These are phyloP conservation scores for Aphelenchoides avenae DNA, from an alignment of 1,140 invertebrate species.

Conservation along the genomic window DNA sequence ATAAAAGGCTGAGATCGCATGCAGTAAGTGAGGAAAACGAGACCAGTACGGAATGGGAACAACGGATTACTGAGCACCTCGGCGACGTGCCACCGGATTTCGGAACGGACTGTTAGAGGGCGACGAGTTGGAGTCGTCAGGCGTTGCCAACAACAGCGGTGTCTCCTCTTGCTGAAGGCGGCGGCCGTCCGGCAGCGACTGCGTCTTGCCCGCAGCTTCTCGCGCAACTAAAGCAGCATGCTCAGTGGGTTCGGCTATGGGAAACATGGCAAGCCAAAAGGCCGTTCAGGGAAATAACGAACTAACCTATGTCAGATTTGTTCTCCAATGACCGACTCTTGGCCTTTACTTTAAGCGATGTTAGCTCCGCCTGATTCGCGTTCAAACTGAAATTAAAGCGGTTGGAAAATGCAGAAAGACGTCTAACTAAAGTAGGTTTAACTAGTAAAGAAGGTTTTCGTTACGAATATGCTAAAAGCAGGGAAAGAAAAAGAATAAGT, in stretches of 20 bases:
- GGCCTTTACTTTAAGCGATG: slow-evolving; percentile 14
- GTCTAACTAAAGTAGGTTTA: too few relatives aligned
- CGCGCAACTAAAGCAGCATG: slow-evolving; percentile 2
- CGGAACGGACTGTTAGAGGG: too few relatives aligned
- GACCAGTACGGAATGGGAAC: too few relatives aligned
- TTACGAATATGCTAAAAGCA: too few relatives aligned
- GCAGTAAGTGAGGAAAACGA: too few relatives aligned
- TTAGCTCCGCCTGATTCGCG: slow-evolving; percentile 26
- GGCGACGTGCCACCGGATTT: too few relatives aligned
- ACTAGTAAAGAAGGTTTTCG: too few relatives aligned
- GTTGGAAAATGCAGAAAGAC: too few relatives aligned
- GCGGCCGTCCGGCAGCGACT: slow-evolving; percentile 5
- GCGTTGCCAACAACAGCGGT: slow-evolving; percentile 2
- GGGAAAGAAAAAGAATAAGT: background rate
- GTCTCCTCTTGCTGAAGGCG: slow-evolving; percentile 7
- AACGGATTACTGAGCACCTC: too few relatives aligned
- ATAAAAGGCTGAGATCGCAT: too few relatives aligned
- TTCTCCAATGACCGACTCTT: slow-evolving; percentile 18
- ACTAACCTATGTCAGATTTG: slow-evolving; percentile 16
- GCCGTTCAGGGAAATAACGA: slow-evolving; percentile 8
- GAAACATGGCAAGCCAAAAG: slow-evolving; percentile 11
- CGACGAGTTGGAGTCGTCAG: background rate
- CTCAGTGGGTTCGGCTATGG: slow-evolving; percentile 1
- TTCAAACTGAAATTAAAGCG: slow-evolving; percentile 35
- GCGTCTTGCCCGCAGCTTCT: background rate